Percentiles rank a stretch among this genome's conserved stretches.
Evolutionary conservation across 2,797 vertebrate genomes (phyloP).

Genomic region (Acanthopagrus latus): DNA sequence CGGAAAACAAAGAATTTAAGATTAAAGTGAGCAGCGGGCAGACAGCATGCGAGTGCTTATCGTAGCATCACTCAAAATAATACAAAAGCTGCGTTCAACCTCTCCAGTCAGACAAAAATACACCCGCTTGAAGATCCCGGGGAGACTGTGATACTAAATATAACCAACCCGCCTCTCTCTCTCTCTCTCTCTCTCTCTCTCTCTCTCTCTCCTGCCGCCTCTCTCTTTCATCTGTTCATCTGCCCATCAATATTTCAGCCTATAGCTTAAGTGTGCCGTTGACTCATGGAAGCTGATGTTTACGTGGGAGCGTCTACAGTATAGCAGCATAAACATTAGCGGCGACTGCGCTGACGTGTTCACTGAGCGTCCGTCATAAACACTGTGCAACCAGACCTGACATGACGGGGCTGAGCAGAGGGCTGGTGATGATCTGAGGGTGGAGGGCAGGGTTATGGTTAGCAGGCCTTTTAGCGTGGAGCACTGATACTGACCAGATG

Average conservation of each 20-base stretch:
- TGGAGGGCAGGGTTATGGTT: background rate
- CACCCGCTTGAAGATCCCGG: conserved; percentile 51
- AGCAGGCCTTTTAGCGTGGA: background rate
- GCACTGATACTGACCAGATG: background rate
- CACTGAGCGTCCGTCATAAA: background rate
- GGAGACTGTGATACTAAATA: conserved; percentile 71
- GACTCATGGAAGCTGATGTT: conserved; percentile 54
- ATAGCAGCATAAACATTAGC: conserved; percentile 18
- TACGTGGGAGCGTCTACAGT: conserved; percentile 20
- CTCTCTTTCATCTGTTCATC: conserved; percentile 59
- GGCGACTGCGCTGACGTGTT: conserved; percentile 5
- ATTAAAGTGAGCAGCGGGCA: conserved; percentile 54
- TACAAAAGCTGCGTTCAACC: conserved; percentile 61
- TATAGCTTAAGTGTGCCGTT: conserved; percentile 50
- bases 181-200: conserved; percentile 33
- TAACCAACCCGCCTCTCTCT: conserved; percentile 55
- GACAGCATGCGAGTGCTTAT: conserved; percentile 41
- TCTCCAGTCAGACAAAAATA: conserved; percentile 72
- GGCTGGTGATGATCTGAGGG: background rate
- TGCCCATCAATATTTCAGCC: conserved; percentile 67
- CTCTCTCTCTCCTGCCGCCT: conserved; percentile 39
- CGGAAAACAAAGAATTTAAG: conserved; percentile 36
- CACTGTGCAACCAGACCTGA: background rate
- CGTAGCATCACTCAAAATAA: conserved; percentile 60
- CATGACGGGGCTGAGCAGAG: background rate